phyloP scores from a whole-genome alignment of 2,797 vertebrate genomes.

The Pagetopsis macropterus region DNA sequence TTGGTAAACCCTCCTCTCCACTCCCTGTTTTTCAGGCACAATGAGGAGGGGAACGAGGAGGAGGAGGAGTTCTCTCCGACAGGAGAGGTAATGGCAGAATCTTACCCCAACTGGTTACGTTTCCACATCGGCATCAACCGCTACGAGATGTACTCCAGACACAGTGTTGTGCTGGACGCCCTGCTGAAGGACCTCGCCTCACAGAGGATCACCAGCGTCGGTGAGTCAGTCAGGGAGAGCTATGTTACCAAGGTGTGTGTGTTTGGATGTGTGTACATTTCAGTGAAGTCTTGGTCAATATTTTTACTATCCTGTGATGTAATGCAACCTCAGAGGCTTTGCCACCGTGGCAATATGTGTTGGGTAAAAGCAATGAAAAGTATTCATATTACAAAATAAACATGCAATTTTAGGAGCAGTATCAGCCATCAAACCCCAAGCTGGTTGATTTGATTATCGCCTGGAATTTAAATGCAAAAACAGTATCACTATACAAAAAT shows the following conservation, averaged over 20 bases:
- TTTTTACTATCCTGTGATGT: background rate
- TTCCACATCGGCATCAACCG: slow-evolving; percentile 97
- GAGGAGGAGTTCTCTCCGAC: slow-evolving; percentile 88
- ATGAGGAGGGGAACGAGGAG: slow-evolving; percentile 87
- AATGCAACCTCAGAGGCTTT: background rate
- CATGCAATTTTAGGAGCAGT: background rate
- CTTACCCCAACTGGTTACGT: slow-evolving; percentile 97
- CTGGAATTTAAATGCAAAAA: too few species aligned
- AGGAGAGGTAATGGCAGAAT: slow-evolving; percentile 85
- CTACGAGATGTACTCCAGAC: slow-evolving; percentile 92
- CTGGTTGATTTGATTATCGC: background rate
- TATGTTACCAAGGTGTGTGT: slow-evolving; percentile 11
- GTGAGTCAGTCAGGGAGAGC: slow-evolving; percentile 79
- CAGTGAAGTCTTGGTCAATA: background rate
- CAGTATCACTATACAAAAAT: too few species aligned
- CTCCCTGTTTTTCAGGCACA: slow-evolving; percentile 82
- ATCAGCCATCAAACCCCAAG: slow-evolving; percentile 2
- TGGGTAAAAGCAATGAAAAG: background rate
- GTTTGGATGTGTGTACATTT: background rate
- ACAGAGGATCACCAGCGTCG: slow-evolving; percentile 94
- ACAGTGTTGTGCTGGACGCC: slow-evolving; percentile 87
- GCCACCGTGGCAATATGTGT: background rate
- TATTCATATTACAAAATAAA: background rate
- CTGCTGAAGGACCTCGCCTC: slow-evolving; percentile 89
- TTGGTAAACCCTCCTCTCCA: slow-evolving; percentile 2